Conservation (phyloP, 2,797 vertebrate genomes). For the Rhynchonycteris naso region DNA sequence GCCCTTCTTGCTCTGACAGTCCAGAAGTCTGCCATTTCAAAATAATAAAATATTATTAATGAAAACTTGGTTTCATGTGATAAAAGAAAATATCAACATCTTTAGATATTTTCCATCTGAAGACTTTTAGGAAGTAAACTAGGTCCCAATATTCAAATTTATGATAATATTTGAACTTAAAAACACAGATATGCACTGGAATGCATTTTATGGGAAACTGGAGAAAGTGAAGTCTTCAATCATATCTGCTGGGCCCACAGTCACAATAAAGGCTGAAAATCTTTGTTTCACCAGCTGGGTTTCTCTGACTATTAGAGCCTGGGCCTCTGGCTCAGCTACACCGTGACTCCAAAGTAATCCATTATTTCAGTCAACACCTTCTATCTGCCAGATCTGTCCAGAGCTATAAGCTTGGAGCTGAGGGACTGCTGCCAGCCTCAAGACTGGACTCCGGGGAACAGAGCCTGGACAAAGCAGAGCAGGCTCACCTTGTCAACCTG, state of each 20-base stretch:
- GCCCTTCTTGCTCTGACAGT: background rate
- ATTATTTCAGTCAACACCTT: background rate
- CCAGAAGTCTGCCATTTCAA: background rate
- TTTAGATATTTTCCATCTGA: background rate
- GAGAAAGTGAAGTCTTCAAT: background rate
- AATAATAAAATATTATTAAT: background rate
- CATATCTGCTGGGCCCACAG: background rate
- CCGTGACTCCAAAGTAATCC: background rate
- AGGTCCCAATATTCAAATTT: background rate
- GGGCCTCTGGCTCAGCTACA: background rate
- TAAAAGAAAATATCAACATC: background rate
- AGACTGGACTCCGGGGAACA: fast-evolving
- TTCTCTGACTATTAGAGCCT: background rate
- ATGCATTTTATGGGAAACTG: background rate
- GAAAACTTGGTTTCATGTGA: background rate
- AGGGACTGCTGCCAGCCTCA: background rate
- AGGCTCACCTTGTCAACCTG: background rate
- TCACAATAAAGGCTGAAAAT: background rate
- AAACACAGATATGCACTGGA: background rate
- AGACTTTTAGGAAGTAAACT: background rate
- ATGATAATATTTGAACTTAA: background rate
- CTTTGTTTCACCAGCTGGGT: too few species aligned
- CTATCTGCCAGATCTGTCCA: background rate
- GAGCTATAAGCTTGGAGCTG: background rate
- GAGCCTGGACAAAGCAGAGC: background rate